Evolutionary conservation across 2,797 vertebrate species (phyloP).

Genomic region (Picus viridis): DNA sequence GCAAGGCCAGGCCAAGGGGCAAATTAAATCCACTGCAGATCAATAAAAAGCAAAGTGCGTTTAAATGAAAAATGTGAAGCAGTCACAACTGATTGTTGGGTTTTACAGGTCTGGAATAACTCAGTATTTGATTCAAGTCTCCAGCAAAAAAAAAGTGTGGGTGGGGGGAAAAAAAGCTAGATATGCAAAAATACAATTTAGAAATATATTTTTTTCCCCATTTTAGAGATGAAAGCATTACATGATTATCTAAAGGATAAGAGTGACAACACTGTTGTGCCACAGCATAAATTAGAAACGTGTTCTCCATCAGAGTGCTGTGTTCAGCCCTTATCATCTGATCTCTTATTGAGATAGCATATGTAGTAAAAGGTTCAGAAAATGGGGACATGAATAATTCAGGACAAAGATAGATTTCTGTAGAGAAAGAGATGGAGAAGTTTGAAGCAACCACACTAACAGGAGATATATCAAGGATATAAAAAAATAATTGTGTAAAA

Average conservation of each 20-base stretch:
- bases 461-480: not conserved
- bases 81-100: not conserved
- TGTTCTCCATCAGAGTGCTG: conserved; percentile 25
- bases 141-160: not conserved
- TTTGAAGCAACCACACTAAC: not conserved
- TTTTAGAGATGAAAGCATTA: conserved; percentile 20
- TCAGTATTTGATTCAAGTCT: conserved; percentile 28
- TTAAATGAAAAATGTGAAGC: conserved; percentile 48
- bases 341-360: conserved; percentile 48
- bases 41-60: conserved; percentile 47
- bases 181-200: not conserved
- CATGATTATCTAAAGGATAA: conserved; percentile 48
- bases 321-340: conserved; percentile 41
- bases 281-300: conserved; percentile 6
- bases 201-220: not conserved
- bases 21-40: conserved; percentile 48
- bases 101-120: conserved; percentile 29
- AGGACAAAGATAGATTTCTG: conserved; percentile 25
- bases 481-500: not conserved
- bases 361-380: conserved; percentile 46
- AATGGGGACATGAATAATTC: conserved; percentile 40
- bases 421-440: not conserved
- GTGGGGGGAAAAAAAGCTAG: not conserved
- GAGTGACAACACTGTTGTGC: not conserved
- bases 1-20: conserved; percentile 26